A percentile compares a stretch with the other conserved stretches of the same genome.
Conservation (phyloP, 2,797 vertebrate species). For the Halcyon badia region DNA sequence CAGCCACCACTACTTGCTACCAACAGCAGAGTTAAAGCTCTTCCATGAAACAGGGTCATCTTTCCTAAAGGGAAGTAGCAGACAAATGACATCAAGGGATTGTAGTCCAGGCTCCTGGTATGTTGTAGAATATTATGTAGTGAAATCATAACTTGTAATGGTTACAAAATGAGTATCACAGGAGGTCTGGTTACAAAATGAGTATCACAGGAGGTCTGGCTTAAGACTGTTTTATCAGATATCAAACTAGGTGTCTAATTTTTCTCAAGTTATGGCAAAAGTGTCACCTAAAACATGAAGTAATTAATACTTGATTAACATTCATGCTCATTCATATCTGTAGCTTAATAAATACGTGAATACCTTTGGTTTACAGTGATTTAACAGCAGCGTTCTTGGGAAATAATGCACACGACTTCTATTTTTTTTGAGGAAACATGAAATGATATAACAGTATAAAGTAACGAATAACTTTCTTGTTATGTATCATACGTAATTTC, state of each 20-base stretch:
- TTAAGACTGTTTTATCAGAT: background rate
- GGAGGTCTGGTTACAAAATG: background rate
- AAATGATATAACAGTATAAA: conserved; percentile 14
- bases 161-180: background rate
- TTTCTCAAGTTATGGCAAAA: background rate
- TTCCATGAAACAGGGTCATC: background rate
- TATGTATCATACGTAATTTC: background rate
- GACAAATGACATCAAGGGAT: background rate
- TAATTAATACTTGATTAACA: background rate
- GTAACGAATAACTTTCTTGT: conserved; percentile 23
- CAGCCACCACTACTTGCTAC: background rate
- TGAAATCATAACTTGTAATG: background rate
- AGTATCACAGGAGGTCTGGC: background rate
- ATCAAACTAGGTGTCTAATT: background rate
- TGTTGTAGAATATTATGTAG: background rate
- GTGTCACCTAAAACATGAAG: background rate
- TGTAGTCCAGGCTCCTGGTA: background rate
- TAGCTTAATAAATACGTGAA: background rate
- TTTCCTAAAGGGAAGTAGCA: background rate
- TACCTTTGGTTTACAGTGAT: background rate
- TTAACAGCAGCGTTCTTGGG: conserved; percentile 7
- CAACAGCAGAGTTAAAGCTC: background rate
- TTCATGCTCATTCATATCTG: background rate
- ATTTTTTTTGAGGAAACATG: conserved; percentile 13
- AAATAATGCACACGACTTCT: background rate